A percentile compares a stretch with the other conserved stretches of the same genome.
These are phyloP conservation scores for Labeo catla DNA, from an alignment of 2,113 vertebrate species.

Conservation along the genomic window DNA sequence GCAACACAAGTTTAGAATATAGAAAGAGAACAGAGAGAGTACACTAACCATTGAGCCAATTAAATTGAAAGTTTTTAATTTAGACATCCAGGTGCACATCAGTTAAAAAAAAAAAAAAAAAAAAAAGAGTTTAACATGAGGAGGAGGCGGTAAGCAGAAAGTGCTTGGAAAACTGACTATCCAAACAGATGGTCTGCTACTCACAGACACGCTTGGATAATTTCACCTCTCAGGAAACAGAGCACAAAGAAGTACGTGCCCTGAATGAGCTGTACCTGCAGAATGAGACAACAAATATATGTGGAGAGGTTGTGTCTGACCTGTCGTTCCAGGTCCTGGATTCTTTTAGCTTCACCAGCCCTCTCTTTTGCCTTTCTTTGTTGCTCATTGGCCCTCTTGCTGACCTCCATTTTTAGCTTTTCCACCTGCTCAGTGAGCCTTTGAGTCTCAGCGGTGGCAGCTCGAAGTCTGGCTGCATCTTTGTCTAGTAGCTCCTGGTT, in stretches of 20 bases:
- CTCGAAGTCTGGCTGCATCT: constrained; percentile 82
- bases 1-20: background rate
- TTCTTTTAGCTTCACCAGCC: constrained; percentile 82
- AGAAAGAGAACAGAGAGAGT: background rate
- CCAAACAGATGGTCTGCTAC: constrained; percentile 10
- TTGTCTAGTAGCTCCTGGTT: constrained; percentile 91
- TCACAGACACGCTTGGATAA: background rate
- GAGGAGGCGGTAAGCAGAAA: constrained; percentile 43
- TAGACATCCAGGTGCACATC: background rate
- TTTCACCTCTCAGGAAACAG: background rate
- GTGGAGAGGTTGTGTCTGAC: constrained; percentile 61
- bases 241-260: background rate
- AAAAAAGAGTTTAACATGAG: background rate
- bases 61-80: background rate
- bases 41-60: background rate
- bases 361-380: constrained; percentile 81
- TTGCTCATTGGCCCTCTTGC: constrained; percentile 74
- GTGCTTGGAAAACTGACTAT: background rate
- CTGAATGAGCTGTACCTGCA: constrained; percentile 26
- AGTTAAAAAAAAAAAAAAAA: background rate
- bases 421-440: constrained; percentile 83
- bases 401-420: constrained; percentile 73
- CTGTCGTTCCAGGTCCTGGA: constrained; percentile 89
- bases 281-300: background rate
- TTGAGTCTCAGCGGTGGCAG: constrained; percentile 83